A percentile compares a stretch with the other conserved stretches of the same genome.
Conservation (phyloP, 2,797 vertebrate genomes). For the Rhadinocentrus ornatus region DNA sequence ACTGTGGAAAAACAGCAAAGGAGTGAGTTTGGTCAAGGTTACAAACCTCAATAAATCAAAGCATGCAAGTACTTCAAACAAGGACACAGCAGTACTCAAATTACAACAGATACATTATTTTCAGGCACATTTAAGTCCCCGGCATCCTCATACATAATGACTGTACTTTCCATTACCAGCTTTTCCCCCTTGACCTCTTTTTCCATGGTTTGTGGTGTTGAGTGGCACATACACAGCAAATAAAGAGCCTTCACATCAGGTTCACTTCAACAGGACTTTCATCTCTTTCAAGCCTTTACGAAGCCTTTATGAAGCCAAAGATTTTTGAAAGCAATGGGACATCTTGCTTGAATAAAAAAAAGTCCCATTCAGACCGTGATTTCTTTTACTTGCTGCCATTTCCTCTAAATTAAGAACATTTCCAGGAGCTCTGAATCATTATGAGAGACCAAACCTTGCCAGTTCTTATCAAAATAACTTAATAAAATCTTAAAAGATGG, state of each 20-base stretch:
- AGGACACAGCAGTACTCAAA: conserved; percentile 64
- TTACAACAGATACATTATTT: conserved; percentile 54
- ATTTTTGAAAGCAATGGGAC: conserved; percentile 47
- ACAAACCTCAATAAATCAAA: conserved; percentile 75
- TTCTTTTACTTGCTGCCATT: conserved; percentile 26
- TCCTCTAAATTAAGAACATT: conserved; percentile 10
- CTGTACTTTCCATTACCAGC: conserved; percentile 22
- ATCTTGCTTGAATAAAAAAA: conserved; percentile 31
- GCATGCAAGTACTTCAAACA: conserved; percentile 57
- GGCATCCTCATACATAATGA: conserved; percentile 33
- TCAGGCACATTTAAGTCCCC: conserved; percentile 34
- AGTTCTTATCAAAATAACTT: conserved; percentile 25
- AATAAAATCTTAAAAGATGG: conserved; percentile 21
- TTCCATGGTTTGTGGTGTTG: conserved; percentile 24
- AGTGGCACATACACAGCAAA: conserved; percentile 34
- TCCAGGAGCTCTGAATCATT: conserved; percentile 1
- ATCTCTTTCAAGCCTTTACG: conserved; percentile 48
- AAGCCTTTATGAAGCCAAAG: conserved; percentile 47
- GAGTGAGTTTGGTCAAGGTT: conserved; percentile 65
- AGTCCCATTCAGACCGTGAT: conserved; percentile 27
- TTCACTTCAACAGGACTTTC: conserved; percentile 29
- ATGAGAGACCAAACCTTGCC: conserved; percentile 22
- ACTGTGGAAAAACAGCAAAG: conserved; percentile 47
- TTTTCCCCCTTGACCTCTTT: conserved; percentile 43
- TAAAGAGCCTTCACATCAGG: conserved; percentile 41